phyloP scores from a whole-genome alignment of 2,113 vertebrate genomes.

The Phylloscopus whistleri region DNA sequence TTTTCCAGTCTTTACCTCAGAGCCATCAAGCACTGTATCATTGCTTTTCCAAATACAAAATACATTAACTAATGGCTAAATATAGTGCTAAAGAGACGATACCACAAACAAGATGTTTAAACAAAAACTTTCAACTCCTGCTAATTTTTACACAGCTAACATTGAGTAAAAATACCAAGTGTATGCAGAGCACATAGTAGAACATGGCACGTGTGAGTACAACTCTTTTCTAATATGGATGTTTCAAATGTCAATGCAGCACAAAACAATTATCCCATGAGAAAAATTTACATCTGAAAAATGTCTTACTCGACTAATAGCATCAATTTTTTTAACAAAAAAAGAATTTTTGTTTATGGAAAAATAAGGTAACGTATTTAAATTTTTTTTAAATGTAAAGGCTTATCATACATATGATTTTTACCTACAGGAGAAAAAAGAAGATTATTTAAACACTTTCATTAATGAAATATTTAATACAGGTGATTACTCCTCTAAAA shows the following conservation, averaged over 20 bases:
- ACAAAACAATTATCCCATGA: background rate
- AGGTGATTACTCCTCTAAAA: background rate
- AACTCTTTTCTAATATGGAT: background rate
- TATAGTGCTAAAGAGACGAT: background rate
- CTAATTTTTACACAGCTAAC: background rate
- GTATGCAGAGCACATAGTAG: background rate
- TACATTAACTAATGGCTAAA: background rate
- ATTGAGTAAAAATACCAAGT: background rate
- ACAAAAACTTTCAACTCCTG: background rate
- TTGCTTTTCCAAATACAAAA: background rate
- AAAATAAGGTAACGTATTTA: background rate
- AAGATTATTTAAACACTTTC: background rate
- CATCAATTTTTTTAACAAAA: too few species aligned
- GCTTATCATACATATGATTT: background rate
- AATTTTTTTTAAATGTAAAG: background rate
- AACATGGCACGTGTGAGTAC: fast-evolving
- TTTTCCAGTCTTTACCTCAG: background rate
- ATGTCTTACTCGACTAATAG: background rate
- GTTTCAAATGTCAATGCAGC: background rate
- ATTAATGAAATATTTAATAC: background rate
- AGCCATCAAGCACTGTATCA: background rate
- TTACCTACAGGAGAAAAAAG: background rate
- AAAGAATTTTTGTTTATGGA: background rate
- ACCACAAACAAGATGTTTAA: background rate
- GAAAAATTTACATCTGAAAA: background rate